phyloP scores from a whole-genome alignment of 2,113 vertebrate species.

The Paracanthobrama guichenoti region DNA sequence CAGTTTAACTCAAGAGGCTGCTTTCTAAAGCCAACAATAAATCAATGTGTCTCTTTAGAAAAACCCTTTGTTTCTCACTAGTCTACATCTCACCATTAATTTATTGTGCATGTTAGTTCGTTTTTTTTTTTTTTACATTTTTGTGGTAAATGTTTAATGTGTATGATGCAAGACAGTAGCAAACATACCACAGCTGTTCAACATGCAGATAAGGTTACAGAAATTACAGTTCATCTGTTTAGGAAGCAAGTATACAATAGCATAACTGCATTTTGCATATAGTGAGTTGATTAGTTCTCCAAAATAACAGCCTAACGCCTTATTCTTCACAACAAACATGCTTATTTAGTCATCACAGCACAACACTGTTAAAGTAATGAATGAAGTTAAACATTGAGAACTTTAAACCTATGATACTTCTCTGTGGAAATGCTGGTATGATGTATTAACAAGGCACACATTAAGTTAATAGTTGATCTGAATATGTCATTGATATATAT shows the following conservation, averaged over 20 bases:
- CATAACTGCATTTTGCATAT: neutral
- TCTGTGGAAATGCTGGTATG: neutral
- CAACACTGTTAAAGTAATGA: neutral
- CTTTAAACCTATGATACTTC: neutral
- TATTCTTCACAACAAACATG: neutral
- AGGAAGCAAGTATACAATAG: neutral
- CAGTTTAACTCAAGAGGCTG: slow-evolving; percentile 67
- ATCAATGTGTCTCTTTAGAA: slow-evolving; percentile 62
- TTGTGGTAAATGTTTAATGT: neutral
- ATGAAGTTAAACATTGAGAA: neutral
- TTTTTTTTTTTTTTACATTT: slow-evolving; percentile 32
- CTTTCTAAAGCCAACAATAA: slow-evolving; percentile 70
- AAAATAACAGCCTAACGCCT: neutral
- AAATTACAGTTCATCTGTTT: neutral
- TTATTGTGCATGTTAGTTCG: slow-evolving; percentile 54
- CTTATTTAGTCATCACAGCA: neutral
- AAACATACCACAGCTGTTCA: neutral
- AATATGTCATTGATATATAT: neutral
- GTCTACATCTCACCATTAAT: slow-evolving; percentile 62
- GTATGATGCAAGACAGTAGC: slow-evolving; percentile 25
- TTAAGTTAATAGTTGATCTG: neutral
- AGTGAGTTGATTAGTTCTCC: neutral
- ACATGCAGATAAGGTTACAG: neutral
- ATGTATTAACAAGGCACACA: neutral
- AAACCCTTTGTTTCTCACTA: slow-evolving; percentile 58